Conservation (phyloP, 2,888 invertebrate species). For the Gymnocheta viridis region DNA sequence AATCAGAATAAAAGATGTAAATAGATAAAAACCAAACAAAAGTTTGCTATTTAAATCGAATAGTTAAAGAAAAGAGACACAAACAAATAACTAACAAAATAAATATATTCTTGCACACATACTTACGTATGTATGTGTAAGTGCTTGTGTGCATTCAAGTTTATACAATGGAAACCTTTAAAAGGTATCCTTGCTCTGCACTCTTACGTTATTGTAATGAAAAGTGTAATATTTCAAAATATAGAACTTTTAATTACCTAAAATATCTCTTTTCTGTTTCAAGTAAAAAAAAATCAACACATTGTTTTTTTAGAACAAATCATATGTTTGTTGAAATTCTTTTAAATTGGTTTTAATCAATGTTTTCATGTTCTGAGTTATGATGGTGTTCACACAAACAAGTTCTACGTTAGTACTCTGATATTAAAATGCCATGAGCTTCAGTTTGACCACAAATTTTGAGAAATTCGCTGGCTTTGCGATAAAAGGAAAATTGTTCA, state of each 20-base stretch:
- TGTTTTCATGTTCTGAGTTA: not conserved
- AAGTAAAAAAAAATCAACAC: too few relatives aligned
- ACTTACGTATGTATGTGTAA: too few relatives aligned
- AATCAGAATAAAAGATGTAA: slow-evolving; percentile 65
- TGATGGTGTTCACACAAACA: not conserved
- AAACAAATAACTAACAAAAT: slow-evolving; percentile 46
- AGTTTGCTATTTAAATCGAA: slow-evolving; percentile 61
- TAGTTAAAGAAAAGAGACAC: slow-evolving; percentile 67
- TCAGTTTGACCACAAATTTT: slow-evolving; percentile 4
- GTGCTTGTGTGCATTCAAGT: too few relatives aligned
- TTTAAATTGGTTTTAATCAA: not conserved
- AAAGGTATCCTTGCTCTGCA: not conserved
- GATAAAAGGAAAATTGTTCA: slow-evolving; percentile 18
- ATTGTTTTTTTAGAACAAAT: too few relatives aligned
- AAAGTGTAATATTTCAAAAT: not conserved
- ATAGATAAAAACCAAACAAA: slow-evolving; percentile 64
- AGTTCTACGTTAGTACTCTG: not conserved
- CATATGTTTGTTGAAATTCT: not conserved
- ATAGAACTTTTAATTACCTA: too few relatives aligned
- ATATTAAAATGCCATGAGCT: slow-evolving; percentile 4
- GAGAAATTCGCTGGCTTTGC: slow-evolving; percentile 21
- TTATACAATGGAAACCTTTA: not conserved
- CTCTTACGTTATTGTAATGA: not conserved
- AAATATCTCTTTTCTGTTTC: too few relatives aligned
- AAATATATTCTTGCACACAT: not conserved